Evolutionary conservation across 2,797 vertebrate species (phyloP), one percentile per base, ranked within the genome.

Genomic region (Telmatherina bonti): DNA sequence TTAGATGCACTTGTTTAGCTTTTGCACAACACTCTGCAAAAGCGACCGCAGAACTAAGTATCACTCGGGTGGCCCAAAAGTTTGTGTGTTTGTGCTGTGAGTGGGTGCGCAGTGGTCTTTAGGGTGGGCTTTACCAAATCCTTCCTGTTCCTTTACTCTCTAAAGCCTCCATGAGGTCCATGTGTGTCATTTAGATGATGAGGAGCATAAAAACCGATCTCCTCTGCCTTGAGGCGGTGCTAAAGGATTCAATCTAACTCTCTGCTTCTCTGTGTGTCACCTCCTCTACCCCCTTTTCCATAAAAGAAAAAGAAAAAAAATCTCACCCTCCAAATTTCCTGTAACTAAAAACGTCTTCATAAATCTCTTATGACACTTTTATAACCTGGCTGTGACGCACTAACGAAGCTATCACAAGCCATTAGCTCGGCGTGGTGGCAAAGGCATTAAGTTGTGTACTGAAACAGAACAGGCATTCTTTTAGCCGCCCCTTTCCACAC

Each of bases 301-400:
- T n/a, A n/a, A n/a, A n/a, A n/a, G n/a, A n/a, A 55, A 55, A 87
- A 88, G 71, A 35, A 35, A 74, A 70, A 81, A 69, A 68, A 89
- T 85, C 81, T 80, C 22, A 16, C 80, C 77, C 59, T 70, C 29
- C 59, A 89, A 89, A 91, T 92, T 93, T 91, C 91, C 91, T 92
- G 90, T 85, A 89, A 93, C 90, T 83, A 83, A 90, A 92, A 89
- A 82, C 79, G 85, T 86, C 85, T 85, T 84, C 84, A 83, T 93
- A 93, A 93, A 93, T 93, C 88, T 89, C 30, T 45, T 11, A 66
- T 85, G 90, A 83, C 78, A 82, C 86, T 84, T 92, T 90, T 83
- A 84, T 87, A 91, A 92, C 90, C 84, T 77, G 84, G 81, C 90
- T 85, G 78, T 89, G 92, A 92, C 76, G 82, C 91, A 92, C 90